Conservation (phyloP, 2,888 invertebrate species). For the Dioctria linearis region DNA sequence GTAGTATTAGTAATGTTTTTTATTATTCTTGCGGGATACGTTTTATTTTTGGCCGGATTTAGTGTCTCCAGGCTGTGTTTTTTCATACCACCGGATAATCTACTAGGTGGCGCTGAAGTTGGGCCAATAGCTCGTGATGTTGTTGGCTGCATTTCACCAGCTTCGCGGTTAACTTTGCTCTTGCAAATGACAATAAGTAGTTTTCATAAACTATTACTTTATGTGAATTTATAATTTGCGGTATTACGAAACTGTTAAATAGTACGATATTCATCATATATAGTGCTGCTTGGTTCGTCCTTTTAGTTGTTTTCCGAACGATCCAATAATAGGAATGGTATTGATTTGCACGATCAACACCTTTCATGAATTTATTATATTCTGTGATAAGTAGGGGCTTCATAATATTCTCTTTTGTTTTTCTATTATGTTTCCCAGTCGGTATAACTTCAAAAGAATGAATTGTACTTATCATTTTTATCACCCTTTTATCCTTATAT, state of each 20-base stretch:
- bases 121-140: background rate
- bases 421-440: background rate
- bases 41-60: background rate
- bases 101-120: no score
- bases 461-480: slow-evolving; percentile 4
- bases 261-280: background rate
- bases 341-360: slow-evolving; percentile 10
- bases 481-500: background rate
- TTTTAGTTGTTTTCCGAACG: background rate
- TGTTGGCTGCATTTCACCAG: slow-evolving; percentile 3
- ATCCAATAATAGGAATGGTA: slow-evolving; percentile 10
- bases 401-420: background rate
- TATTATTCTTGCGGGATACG: background rate
- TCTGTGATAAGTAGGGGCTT: background rate
- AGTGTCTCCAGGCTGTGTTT: background rate
- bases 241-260: background rate
- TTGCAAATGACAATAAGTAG: slow-evolving; percentile 2
- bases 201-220: background rate
- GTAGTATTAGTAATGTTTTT: background rate
- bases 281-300: background rate
- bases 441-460: background rate
- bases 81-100: background rate
- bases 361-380: slow-evolving; percentile 34
- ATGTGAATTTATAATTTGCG: background rate
- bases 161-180: background rate